These are phyloP conservation scores for Polyommatus iphigenia DNA, from an alignment of 2,888 invertebrate genomes.

Conservation along the genomic window DNA sequence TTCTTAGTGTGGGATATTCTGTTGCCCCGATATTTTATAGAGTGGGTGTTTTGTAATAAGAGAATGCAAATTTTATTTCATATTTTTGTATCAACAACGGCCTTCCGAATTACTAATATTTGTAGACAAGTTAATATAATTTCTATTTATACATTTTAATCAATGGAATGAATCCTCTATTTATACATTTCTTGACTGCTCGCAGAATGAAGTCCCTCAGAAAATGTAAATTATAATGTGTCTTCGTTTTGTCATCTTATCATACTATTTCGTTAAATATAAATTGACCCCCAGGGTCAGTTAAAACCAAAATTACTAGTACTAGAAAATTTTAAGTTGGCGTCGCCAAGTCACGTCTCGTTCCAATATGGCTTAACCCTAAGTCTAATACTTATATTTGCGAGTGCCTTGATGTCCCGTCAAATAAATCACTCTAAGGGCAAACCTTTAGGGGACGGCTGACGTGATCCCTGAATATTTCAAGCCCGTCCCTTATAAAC, in stretches of 20 bases:
- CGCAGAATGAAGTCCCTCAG: too few species aligned
- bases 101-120: neutral
- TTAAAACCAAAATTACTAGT: too few species aligned
- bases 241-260: too few species aligned
- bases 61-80: neutral
- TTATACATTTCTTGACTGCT: too few species aligned
- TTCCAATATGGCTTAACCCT: neutral
- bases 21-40: neutral
- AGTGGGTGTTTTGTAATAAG: neutral
- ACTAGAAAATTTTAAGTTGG: too few species aligned
- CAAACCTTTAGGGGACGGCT: constrained; percentile 53
- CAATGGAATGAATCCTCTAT: too few species aligned
- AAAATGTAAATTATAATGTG: too few species aligned
- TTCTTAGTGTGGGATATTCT: neutral
- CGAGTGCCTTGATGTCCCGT: constrained; percentile 37
- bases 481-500: constrained; percentile 50
- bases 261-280: too few species aligned
- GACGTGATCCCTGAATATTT: constrained; percentile 65
- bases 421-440: constrained; percentile 60
- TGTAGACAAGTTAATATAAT: too few species aligned
- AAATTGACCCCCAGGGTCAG: too few species aligned
- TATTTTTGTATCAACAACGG: neutral
- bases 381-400: constrained; percentile 30
- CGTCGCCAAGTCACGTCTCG: too few species aligned
- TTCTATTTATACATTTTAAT: too few species aligned